Conservation (phyloP, 2,113 vertebrate genomes). For the Columbina picui region DNA sequence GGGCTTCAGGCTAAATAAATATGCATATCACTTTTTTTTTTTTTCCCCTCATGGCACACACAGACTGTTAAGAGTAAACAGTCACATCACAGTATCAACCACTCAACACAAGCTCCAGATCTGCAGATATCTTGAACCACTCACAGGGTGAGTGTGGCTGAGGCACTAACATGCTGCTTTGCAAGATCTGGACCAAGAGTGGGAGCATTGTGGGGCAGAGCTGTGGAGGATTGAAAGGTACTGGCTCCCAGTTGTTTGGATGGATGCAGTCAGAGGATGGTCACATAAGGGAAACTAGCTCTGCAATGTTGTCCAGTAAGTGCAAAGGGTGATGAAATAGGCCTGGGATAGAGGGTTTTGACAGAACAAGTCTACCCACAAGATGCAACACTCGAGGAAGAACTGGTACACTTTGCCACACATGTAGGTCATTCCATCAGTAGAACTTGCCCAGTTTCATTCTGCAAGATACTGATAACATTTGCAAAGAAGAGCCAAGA, state of each 20-base stretch:
- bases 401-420: slow-evolving; percentile 5
- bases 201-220: background rate
- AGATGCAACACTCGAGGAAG: background rate
- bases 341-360: background rate
- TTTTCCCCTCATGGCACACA: background rate
- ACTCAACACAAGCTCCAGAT: background rate
- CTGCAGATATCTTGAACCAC: background rate
- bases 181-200: background rate
- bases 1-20: background rate
- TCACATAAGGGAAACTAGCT: background rate
- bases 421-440: background rate
- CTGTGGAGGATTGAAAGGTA: background rate
- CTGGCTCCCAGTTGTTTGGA: background rate
- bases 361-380: background rate
- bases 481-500: slow-evolving; percentile 26
- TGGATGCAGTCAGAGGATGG: background rate
- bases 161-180: background rate
- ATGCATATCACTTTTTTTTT: background rate
- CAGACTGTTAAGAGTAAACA: background rate
- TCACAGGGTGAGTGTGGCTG: background rate
- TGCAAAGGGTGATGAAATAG: background rate
- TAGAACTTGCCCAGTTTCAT: slow-evolving; percentile 21
- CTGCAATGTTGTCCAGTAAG: background rate
- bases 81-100: background rate
- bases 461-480: background rate